Base-by-base conservation (phyloP, 2,113 vertebrate genomes). In the Entosphenus tridentatus region DNA sequence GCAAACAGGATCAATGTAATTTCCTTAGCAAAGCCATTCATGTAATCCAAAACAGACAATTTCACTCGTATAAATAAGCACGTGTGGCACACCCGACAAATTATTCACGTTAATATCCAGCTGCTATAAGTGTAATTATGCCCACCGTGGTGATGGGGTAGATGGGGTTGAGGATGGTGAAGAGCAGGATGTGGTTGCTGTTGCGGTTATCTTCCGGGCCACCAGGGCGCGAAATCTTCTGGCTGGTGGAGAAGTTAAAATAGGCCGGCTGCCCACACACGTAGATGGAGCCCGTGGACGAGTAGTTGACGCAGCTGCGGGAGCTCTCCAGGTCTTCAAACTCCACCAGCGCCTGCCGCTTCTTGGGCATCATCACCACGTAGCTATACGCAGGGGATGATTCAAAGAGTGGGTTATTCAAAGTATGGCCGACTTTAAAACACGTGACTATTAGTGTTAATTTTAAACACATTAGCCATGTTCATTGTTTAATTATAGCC, bases 101-200 rank as follows among this genome's bases (percentile, higher is more conserved):
- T 39, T 39, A 39, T 39, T 39, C 39, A 39, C 39, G 39, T 39
- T 39, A 39, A 39, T 39, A 7, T 39, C 39, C 39, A 39, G 39
- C 39, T 39, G 39, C 39, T 7, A 7, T 39, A 39, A 39, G 39
- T 7, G 39, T 39, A 39, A 39, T 39, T 39, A 10, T 18, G 55
- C 67, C 54, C 58, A 71, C 70, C 21, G 70, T 69, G 55, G 56
- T 71, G 67, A 71, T 71, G 21, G 70, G 70, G 55, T 71, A 71
- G 16, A 71, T 68, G 12, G 70, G 67, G 16, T 71, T 71, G 9
- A 57, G 62, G 57, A 71, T 57, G 57, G 56, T 71, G 56, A 71
- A 68, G 57, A 71, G 55, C 3, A 71, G 67, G 70, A 71, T 67
- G 17, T 71, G 67, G 13, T 69, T 71, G 70, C 65, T 69, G 16